These are phyloP conservation scores for Morus bassanus DNA, from an alignment of 2,797 vertebrate species.

Conservation along the genomic window DNA sequence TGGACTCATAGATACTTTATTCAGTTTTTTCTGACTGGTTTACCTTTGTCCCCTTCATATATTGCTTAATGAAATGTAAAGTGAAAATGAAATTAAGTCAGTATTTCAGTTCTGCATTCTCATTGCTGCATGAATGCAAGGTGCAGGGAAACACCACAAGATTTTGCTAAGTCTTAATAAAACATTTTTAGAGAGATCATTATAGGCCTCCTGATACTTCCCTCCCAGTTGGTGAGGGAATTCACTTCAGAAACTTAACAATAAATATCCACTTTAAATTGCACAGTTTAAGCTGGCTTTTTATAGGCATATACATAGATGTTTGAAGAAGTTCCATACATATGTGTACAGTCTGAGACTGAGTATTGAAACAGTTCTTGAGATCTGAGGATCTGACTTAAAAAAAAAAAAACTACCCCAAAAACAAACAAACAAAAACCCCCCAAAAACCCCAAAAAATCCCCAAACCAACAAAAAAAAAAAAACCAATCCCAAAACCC, in stretches of 20 bases:
- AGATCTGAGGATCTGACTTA: background rate
- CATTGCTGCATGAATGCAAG: background rate
- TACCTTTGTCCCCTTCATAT: background rate
- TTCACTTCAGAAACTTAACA: background rate
- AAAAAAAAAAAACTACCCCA: background rate
- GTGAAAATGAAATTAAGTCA: background rate
- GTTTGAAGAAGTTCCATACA: background rate
- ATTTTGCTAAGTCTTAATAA: background rate
- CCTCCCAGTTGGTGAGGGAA: background rate
- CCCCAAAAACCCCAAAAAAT: too few species aligned
- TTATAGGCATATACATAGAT: background rate
- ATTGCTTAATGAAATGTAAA: background rate
- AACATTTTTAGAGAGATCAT: background rate
- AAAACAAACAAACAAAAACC: too few species aligned
- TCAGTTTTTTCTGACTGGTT: background rate
- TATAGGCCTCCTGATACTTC: background rate
- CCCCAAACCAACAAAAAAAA: too few species aligned
- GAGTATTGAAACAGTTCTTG: background rate
- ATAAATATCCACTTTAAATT: background rate
- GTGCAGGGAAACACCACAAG: background rate
- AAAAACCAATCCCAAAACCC: too few species aligned
- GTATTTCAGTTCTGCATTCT: background rate
- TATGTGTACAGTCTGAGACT: background rate
- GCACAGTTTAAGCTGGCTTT: background rate
- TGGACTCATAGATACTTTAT: background rate